These are phyloP conservation scores for Toxotes jaculatrix DNA, from an alignment of 2,113 vertebrate species.

Conservation along the genomic window DNA sequence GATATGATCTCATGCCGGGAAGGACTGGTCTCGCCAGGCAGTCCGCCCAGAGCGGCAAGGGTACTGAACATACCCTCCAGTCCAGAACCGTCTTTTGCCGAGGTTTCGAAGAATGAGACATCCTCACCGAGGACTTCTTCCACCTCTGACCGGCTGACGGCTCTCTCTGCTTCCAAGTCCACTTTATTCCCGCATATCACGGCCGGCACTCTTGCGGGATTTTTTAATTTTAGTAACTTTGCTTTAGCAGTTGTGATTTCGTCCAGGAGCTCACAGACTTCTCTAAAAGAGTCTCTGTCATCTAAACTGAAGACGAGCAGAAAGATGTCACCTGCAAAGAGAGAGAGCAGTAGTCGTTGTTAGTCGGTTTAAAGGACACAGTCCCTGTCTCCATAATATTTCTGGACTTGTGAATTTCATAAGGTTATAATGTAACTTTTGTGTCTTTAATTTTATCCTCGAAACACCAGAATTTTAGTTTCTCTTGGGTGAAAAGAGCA, in stretches of 20 bases:
- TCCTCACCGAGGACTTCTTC: slow-evolving; percentile 62
- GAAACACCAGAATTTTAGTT: too few relatives aligned
- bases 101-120: slow-evolving; percentile 76
- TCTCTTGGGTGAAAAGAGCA: too few relatives aligned
- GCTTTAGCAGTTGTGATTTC: slow-evolving; percentile 80
- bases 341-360: background rate
- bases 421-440: too few relatives aligned
- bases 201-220: slow-evolving; percentile 43
- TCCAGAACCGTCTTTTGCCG: slow-evolving; percentile 77
- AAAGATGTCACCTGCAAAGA: slow-evolving; percentile 81
- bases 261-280: slow-evolving; percentile 70
- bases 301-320: slow-evolving; percentile 84
- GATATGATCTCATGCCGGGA: slow-evolving; percentile 77
- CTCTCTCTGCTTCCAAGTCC: slow-evolving; percentile 67
- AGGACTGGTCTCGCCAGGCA: slow-evolving; percentile 80
- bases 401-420: too few relatives aligned
- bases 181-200: slow-evolving; percentile 84
- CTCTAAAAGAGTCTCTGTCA: slow-evolving; percentile 77
- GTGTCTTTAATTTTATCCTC: too few relatives aligned
- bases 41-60: slow-evolving; percentile 75
- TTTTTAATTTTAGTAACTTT: slow-evolving; percentile 76
- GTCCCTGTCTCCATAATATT: background rate
- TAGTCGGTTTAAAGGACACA: background rate
- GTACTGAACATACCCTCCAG: slow-evolving; percentile 78
- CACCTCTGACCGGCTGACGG: slow-evolving; percentile 60